Evolutionary conservation across 1,140 invertebrate species (phyloP).

Genomic region (Sesamia nonagrioides): DNA sequence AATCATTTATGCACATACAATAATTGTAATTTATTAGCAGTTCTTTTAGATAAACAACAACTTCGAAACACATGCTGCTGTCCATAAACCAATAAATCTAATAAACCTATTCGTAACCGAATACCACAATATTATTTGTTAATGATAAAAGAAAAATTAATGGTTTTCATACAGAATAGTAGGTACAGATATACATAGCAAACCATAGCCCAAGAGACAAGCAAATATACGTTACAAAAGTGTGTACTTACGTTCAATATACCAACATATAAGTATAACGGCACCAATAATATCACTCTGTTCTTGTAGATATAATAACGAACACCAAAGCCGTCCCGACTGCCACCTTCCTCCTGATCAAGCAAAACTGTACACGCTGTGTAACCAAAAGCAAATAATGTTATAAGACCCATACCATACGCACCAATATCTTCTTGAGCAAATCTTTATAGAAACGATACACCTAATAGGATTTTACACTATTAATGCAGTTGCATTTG

Average conservation of each 20-base stretch:
- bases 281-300: constrained; percentile 59
- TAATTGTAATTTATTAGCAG: background rate
- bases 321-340: constrained; percentile 58
- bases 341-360: constrained; percentile 53
- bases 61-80: background rate
- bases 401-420: constrained; percentile 50
- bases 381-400: constrained; percentile 55
- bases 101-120: background rate
- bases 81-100: background rate
- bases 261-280: constrained; percentile 50
- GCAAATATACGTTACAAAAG: constrained; percentile 56
- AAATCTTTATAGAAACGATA: constrained; percentile 21
- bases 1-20: background rate
- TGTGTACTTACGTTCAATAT: constrained; percentile 61
- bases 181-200: constrained; percentile 32
- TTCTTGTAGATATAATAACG: constrained; percentile 50
- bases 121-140: constrained; percentile 1
- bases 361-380: constrained; percentile 56
- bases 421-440: constrained; percentile 13
- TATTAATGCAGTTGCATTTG: constrained; percentile 6
- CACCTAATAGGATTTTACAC: background rate
- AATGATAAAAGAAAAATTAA: constrained; percentile 8
- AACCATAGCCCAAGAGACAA: constrained; percentile 38
- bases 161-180: background rate
- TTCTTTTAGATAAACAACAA: background rate